phyloP scores from a whole-genome alignment of 2,113 vertebrate species.

The Origma solitaria region DNA sequence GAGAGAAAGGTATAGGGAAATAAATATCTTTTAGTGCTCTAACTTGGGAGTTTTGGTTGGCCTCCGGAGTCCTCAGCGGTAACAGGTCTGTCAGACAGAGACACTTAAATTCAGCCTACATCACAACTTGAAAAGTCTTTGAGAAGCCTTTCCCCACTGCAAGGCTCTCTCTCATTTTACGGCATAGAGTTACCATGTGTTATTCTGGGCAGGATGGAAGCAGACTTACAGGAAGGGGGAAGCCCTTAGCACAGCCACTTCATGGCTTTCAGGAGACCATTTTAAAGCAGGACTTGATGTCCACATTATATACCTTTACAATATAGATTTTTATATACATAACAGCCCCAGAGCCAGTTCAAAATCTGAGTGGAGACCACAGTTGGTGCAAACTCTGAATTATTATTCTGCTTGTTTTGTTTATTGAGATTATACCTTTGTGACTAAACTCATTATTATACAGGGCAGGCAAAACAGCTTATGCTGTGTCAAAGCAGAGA shows the following conservation, averaged over 20 bases:
- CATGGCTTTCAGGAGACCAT: not conserved
- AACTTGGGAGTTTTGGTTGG: not conserved
- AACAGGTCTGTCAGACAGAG: not conserved
- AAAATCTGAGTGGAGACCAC: not conserved
- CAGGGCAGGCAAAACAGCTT: conserved; percentile 8
- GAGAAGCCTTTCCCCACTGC: not conserved
- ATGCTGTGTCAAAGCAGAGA: not conserved
- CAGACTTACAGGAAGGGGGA: not conserved
- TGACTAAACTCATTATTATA: conserved; percentile 41
- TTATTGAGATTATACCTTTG: conserved; percentile 56
- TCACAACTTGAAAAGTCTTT: not conserved
- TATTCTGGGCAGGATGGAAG: not conserved
- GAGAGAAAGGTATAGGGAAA: not conserved
- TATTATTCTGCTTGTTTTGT: conserved; percentile 11
- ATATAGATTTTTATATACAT: not conserved
- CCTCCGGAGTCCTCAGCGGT: not conserved
- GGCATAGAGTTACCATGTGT: not conserved
- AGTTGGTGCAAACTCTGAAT: conserved; percentile 6
- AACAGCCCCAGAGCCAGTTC: not conserved
- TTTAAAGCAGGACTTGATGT: not conserved
- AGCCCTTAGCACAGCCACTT: not conserved
- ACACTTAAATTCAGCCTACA: not conserved
- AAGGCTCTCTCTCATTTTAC: not conserved
- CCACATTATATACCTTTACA: not conserved
- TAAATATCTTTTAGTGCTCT: not conserved